Conservation (phyloP, 1,140 invertebrate genomes). For the Bombus balteatus region DNA sequence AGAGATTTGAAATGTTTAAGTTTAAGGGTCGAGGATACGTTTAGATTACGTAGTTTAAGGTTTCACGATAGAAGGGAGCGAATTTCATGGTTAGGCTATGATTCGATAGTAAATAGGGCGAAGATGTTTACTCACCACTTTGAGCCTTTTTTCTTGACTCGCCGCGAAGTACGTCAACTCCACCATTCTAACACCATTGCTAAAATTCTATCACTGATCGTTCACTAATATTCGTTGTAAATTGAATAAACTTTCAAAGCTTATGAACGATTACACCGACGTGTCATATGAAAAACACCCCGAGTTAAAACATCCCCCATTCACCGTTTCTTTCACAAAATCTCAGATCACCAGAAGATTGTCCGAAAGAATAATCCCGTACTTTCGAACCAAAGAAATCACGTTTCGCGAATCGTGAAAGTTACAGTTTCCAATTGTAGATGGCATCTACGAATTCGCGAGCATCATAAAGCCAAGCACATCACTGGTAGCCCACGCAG, state of each 20-base stretch:
- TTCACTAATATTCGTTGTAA: background rate
- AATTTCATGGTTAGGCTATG: too few relatives aligned
- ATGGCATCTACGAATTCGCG: background rate
- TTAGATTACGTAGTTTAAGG: too few relatives aligned
- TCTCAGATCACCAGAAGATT: background rate
- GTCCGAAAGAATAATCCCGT: background rate
- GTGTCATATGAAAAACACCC: background rate
- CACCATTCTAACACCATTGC: conserved; percentile 38
- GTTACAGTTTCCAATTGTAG: background rate
- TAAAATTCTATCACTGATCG: background rate
- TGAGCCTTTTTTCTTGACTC: conserved; percentile 43
- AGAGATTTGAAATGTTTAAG: background rate
- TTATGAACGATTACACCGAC: too few relatives aligned
- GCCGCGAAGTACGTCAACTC: conserved; percentile 49
- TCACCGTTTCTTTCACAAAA: background rate
- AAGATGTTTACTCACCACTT: conserved; percentile 54
- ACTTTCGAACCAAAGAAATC: background rate
- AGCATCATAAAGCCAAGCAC: conserved; percentile 5
- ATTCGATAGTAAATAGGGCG: background rate
- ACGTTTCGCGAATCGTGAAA: background rate
- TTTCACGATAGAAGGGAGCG: too few relatives aligned
- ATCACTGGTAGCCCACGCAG: conserved; percentile 33
- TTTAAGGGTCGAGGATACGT: background rate
- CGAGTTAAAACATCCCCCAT: background rate
- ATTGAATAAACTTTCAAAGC: background rate